Base-by-base conservation (phyloP, 1,140 invertebrate species). In the Pentalonia nigronervosa region DNA sequence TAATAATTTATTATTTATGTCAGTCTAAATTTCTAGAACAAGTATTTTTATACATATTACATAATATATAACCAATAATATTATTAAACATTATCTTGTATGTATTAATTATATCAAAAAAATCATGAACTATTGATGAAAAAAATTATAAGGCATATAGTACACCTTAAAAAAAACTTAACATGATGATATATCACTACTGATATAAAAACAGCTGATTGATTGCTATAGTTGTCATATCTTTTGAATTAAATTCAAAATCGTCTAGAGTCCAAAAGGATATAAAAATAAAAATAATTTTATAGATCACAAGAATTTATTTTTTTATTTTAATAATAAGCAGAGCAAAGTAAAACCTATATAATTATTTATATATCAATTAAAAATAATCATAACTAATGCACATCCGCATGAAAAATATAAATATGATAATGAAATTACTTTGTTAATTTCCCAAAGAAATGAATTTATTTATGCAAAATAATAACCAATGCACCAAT, bases 301-400 rank as follows among this genome's bases (percentile, higher is more conserved):
- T 23, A 81, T 91, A 83, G 60, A 48, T 91, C 60, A 83, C 47
- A 48, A 91, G 47, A 76, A 76, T 83, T 48, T 81, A 45, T 81
- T 76, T 91, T 76, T 81, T 91, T 91, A 91, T 91, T 91, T 41
- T 67, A n/a, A 86, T 36, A 93, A 93, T 93, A 93, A 93, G 81
- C 81, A 86, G 48, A 84, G 34, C 81, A 93, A 93, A 93, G 56
- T 93, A 93, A 93, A 93, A 93, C 34, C 91, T 83, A 93, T 20
- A 91, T 76, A 76, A 92, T 92, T 34, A 93, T 93, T 83, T 92
- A 92, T 84, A 86, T 93, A 93, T 47, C 81, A 93, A 84, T 48
- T 84, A 83, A 93, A 92, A 93, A 86, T 83, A 92, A 83, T 83
- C 47, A 83, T 92, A 83, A 83, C 48, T 92, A 92, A 56, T 7